phyloP scores from a whole-genome alignment of 2,888 invertebrate genomes.

The Entomobrya multifasciata region DNA sequence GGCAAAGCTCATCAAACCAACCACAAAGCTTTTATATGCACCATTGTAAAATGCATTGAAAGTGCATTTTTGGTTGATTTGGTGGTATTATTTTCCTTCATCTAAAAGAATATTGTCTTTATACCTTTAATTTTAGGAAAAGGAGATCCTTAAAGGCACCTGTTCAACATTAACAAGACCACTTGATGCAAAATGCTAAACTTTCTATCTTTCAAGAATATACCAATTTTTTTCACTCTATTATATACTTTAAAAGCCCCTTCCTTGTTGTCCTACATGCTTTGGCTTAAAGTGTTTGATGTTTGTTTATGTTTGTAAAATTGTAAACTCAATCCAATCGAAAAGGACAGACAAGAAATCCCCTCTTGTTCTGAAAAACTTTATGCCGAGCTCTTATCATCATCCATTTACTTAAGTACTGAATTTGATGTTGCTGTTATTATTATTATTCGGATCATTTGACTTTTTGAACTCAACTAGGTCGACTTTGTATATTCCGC shows the following conservation, averaged over 20 bases:
- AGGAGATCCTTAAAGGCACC: conserved; percentile 63
- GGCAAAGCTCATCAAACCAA: too few relatives aligned
- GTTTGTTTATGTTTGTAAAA: conserved; percentile 61
- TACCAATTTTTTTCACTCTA: too few relatives aligned
- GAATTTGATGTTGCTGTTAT: background rate
- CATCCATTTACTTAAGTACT: conserved; percentile 67
- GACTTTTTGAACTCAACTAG: conserved; percentile 75
- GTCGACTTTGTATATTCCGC: conserved; percentile 74
- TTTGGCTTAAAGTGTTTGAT: too few relatives aligned
- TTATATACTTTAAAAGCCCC: background rate
- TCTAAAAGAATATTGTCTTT: background rate
- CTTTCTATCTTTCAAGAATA: conserved; percentile 70
- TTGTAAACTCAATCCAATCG: too few relatives aligned
- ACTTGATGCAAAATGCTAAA: conserved; percentile 40
- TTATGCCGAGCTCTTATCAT: conserved; percentile 16
- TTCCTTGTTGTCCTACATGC: conserved; percentile 67
- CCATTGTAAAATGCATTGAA: too few relatives aligned
- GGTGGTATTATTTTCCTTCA: conserved; percentile 7
- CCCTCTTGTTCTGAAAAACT: background rate
- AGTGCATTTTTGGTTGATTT: conserved; percentile 20
- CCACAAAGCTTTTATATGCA: too few relatives aligned
- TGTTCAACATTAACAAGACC: conserved; percentile 66
- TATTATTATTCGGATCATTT: conserved; percentile 64
- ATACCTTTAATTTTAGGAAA: conserved; percentile 2
- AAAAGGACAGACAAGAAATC: too few relatives aligned